Conservation (phyloP, 2,113 vertebrate species). For the Delphinus delphis region DNA sequence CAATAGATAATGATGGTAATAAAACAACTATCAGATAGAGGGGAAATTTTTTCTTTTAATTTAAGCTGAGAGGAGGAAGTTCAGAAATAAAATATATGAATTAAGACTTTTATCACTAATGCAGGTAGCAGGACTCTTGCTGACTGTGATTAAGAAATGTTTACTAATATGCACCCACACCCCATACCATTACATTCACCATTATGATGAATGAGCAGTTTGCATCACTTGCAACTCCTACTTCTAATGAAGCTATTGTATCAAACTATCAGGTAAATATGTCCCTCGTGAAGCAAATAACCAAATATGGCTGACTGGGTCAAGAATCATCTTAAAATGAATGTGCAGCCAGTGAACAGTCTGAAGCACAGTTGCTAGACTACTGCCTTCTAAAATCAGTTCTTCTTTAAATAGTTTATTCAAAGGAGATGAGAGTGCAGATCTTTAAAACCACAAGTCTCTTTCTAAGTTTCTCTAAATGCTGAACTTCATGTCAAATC, state of each 20-base stretch:
- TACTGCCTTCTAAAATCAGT: neutral
- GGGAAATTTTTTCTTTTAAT: neutral
- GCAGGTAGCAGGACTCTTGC: neutral
- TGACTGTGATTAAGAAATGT: neutral
- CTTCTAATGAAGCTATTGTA: neutral
- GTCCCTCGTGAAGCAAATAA: neutral
- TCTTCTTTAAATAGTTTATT: neutral
- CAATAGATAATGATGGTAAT: neutral
- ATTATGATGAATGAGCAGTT: neutral
- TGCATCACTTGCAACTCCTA: neutral
- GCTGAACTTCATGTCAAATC: neutral
- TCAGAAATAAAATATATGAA: neutral
- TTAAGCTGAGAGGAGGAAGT: neutral
- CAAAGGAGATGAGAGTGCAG: neutral
- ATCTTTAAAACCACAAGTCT: neutral
- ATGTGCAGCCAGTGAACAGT: neutral
- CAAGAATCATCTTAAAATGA: neutral
- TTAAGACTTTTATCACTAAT: neutral
- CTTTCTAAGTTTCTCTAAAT: neutral
- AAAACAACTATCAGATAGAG: neutral
- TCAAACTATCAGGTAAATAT: neutral
- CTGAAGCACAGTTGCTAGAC: neutral
- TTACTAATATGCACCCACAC: neutral
- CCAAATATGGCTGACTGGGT: neutral
- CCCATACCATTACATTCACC: neutral